These are phyloP conservation scores for Daboia siamensis DNA, from an alignment of 2,113 vertebrate species.

Conservation along the genomic window DNA sequence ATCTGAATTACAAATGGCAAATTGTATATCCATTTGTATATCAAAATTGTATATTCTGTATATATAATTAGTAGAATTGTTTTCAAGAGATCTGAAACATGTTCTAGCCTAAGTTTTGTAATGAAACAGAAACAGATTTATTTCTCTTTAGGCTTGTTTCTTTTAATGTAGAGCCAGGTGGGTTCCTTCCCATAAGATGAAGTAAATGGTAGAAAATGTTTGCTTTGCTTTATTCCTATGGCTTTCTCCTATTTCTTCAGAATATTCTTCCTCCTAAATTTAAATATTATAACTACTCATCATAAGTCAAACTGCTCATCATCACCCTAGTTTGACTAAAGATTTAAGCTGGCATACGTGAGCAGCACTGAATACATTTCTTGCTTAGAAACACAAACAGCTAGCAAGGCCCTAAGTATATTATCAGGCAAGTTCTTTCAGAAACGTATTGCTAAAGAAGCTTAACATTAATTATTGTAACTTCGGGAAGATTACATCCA, in stretches of 20 bases:
- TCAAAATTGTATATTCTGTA: not conserved
- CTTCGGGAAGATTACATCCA: constrained; percentile 99
- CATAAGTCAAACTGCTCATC: constrained; percentile 80
- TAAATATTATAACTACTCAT: constrained; percentile 70
- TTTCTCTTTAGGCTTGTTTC: constrained; percentile 11
- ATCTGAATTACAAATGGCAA: not conserved
- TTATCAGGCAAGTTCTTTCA: constrained; percentile 98
- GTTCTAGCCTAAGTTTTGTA: constrained; percentile 3
- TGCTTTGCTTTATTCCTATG: constrained; percentile 14
- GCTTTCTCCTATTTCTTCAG: constrained; percentile 27
- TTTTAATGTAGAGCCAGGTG: not conserved
- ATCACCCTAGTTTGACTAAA: constrained; percentile 88
- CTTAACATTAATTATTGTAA: constrained; percentile 99
- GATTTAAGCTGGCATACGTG: constrained; percentile 91
- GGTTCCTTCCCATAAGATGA: not conserved
- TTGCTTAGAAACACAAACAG: constrained; percentile 91
- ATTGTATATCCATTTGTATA: not conserved
- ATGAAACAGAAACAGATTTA: constrained; percentile 10
- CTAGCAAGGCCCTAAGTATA: constrained; percentile 93
- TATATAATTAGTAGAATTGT: not conserved
- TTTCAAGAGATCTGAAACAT: not conserved
- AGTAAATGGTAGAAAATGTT: constrained; percentile 33
- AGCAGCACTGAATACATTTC: constrained; percentile 81
- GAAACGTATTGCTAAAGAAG: constrained; percentile 99
- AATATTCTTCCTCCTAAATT: constrained; percentile 59